A percentile compares a stretch with the other conserved stretches of the same genome.
Conservation (phyloP, 1,140 invertebrate species). For the Megalopta genalis region DNA sequence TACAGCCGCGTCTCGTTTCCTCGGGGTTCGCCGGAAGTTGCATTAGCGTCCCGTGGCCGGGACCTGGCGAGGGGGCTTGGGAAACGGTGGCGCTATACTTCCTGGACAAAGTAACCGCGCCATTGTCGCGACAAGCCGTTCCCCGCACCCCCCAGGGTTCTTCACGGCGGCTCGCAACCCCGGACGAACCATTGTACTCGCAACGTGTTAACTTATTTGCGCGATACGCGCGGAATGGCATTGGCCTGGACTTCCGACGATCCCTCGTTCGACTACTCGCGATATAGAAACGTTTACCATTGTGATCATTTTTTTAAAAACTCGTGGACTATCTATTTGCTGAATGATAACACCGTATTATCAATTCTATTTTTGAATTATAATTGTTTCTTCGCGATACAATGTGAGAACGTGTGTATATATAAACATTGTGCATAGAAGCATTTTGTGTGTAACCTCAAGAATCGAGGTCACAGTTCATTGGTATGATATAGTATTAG, state of each 20-base stretch:
- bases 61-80: conserved; percentile 46
- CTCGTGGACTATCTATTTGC: no score
- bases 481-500: no score
- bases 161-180: conserved; percentile 8
- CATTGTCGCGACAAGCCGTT: conserved; percentile 66
- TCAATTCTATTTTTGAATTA: no score
- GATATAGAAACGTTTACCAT: background rate
- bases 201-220: conserved; percentile 62
- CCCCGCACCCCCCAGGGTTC: conserved; percentile 21
- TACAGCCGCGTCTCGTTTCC: conserved; percentile 37
- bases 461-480: no score
- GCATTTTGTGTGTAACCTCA: no score
- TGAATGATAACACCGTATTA: no score
- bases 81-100: conserved; percentile 53
- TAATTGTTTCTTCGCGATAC: no score
- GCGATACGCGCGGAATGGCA: conserved; percentile 35
- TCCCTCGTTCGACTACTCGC: conserved; percentile 17
- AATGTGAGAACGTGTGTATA: no score
- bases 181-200: conserved; percentile 46
- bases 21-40: conserved; percentile 60
- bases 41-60: conserved; percentile 64
- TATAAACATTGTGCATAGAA: no score
- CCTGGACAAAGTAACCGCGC: conserved; percentile 69
- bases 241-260: conserved; percentile 5
- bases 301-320: background rate